Conservation (phyloP, 2,113 vertebrate genomes). For the Corydoras maculifer region DNA sequence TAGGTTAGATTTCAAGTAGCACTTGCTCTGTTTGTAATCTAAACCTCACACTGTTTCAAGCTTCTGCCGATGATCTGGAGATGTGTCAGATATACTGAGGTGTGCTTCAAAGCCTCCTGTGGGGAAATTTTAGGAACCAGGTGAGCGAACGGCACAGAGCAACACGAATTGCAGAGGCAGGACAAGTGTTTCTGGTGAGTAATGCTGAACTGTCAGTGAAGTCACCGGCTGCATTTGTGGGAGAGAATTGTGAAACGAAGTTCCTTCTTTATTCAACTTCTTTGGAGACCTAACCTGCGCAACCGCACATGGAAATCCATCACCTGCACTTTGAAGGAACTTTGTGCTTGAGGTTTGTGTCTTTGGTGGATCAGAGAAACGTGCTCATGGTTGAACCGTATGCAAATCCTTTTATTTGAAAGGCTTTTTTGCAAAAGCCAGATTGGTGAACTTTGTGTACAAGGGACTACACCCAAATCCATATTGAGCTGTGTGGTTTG, state of each 20-base stretch:
- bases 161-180: neutral
- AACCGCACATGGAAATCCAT: slow-evolving; percentile 1
- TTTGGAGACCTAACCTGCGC: neutral
- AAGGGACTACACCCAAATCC: slow-evolving; percentile 25
- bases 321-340: neutral
- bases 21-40: slow-evolving; percentile 70
- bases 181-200: neutral
- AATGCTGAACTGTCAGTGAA: neutral
- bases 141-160: slow-evolving; percentile 16
- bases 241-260: neutral
- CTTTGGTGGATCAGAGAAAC: neutral
- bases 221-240: neutral
- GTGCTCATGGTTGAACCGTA: neutral
- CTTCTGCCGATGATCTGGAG: slow-evolving; percentile 7
- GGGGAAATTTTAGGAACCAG: slow-evolving; percentile 28
- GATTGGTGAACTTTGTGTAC: slow-evolving; percentile 1
- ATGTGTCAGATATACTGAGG: neutral
- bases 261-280: neutral
- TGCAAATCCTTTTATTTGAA: slow-evolving; percentile 7
- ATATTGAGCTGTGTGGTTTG: slow-evolving; percentile 8
- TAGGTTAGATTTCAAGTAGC: slow-evolving; percentile 74
- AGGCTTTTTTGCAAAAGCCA: neutral
- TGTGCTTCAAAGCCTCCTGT: neutral
- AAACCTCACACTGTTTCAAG: slow-evolving; percentile 53
- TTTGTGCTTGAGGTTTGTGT: slow-evolving; percentile 10